Percentiles rank a stretch among this genome's conserved stretches.
Conservation (phyloP, 2,888 invertebrate genomes). For the Amphipyra tragopoginis region DNA sequence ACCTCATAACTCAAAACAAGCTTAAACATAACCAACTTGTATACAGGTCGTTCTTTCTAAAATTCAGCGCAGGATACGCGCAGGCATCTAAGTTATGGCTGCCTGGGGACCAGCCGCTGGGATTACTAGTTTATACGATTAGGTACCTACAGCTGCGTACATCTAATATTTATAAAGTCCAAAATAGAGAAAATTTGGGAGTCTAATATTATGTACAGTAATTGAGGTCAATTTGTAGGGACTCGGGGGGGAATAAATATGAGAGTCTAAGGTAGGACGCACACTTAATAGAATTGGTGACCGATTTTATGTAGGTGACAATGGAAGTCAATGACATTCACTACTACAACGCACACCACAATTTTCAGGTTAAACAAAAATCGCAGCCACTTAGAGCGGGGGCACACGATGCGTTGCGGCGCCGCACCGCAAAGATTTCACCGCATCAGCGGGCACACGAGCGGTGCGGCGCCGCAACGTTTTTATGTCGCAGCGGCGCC, state of each 20-base stretch:
- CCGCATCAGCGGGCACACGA: too few species aligned
- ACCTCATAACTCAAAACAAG: slow-evolving; percentile 1
- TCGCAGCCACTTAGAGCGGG: too few species aligned
- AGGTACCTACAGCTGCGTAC: slow-evolving; percentile 31
- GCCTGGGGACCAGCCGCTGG: slow-evolving; percentile 29
- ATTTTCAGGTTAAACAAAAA: too few species aligned
- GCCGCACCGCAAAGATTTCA: too few species aligned
- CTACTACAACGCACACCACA: too few species aligned
- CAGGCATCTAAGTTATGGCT: slow-evolving; percentile 43
- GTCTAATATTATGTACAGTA: slow-evolving; percentile 26
- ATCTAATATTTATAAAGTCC: slow-evolving; percentile 50
- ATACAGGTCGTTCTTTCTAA: slow-evolving; percentile 42
- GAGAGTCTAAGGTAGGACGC: background rate
- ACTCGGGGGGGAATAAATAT: slow-evolving; percentile 11
- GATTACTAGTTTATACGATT: slow-evolving; percentile 47
- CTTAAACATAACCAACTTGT: slow-evolving; percentile 19
- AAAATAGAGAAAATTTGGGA: slow-evolving; percentile 29
- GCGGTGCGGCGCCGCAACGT: too few species aligned
- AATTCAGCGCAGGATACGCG: slow-evolving; percentile 36
- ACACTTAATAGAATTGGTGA: background rate
- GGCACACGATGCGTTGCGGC: too few species aligned
- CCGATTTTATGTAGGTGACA: too few species aligned
- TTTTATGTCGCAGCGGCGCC: too few species aligned
- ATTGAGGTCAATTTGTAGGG: slow-evolving; percentile 37
- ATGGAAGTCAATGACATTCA: too few species aligned